A percentile compares a stretch with the other conserved stretches of the same genome.
Evolutionary conservation across 1,140 invertebrate genomes (phyloP).

Genomic region (Meloidogyne floridensis): DNA sequence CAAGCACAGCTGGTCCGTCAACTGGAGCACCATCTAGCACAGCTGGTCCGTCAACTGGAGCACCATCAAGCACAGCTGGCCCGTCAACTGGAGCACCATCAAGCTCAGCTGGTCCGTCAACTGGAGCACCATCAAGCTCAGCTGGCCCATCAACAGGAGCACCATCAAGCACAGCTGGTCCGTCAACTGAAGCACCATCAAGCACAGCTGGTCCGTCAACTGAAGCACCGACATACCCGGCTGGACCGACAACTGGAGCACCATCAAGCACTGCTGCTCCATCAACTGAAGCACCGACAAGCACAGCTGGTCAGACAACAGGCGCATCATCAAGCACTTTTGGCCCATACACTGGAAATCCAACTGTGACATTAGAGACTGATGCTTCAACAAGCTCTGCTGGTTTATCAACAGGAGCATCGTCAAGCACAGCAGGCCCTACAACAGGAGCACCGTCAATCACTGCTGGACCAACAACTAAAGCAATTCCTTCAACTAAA

Average conservation of each 20-base stretch:
- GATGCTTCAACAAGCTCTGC: neutral
- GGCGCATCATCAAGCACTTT: neutral
- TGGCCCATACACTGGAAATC: too few species aligned
- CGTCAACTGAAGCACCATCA: too few species aligned
- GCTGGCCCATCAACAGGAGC: neutral
- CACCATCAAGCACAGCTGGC: neutral
- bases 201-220: too few species aligned
- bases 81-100: neutral
- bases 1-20: neutral
- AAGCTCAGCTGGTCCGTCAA: neutral
- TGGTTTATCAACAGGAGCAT: neutral
- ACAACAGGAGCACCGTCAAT: neutral
- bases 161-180: neutral
- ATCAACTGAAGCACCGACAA: neutral
- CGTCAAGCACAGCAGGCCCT: neutral
- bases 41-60: neutral
- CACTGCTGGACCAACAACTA: neutral
- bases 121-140: neutral
- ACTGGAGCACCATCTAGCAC: too few species aligned
- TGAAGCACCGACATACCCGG: too few species aligned
- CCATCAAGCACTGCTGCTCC: too few species aligned
- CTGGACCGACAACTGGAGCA: too few species aligned
- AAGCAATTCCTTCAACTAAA: too few species aligned
- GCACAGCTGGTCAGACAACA: neutral
- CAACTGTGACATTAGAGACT: too few species aligned